phyloP scores from a whole-genome alignment of 2,888 invertebrate species.

The Platycheirus albimanus region DNA sequence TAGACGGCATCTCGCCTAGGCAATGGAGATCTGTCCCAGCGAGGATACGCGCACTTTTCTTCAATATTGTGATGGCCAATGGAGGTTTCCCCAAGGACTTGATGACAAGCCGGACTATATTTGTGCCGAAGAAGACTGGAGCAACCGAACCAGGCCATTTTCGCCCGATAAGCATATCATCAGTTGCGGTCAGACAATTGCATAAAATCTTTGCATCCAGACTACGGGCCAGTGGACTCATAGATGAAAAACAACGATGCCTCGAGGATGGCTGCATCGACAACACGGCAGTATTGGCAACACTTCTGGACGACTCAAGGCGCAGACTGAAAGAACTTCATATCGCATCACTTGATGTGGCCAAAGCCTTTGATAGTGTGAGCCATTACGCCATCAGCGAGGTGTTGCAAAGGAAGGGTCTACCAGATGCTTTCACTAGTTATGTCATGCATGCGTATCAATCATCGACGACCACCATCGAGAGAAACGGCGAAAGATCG shows the following conservation, averaged over 20 bases:
- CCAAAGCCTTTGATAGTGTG: not conserved
- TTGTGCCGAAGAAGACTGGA: not conserved
- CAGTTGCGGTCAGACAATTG: not conserved
- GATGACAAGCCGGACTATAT: not conserved
- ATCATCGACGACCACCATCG: no score
- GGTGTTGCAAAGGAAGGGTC: no score
- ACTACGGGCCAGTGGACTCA: not conserved
- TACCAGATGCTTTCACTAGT: not conserved
- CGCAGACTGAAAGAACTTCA: no score
- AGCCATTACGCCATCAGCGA: not conserved
- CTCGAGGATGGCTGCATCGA: not conserved
- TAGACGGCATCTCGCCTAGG: not conserved
- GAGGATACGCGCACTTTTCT: not conserved
- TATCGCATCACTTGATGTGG: conserved; percentile 6
- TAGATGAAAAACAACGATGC: not conserved
- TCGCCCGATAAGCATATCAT: not conserved
- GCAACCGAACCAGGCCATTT: not conserved
- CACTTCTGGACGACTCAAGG: no score
- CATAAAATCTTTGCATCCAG: not conserved
- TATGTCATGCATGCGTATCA: no score
- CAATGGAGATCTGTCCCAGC: not conserved
- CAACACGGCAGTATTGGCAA: not conserved
- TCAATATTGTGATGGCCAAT: not conserved
- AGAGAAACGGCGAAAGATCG: no score
- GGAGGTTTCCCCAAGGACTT: not conserved